phyloP scores from a whole-genome alignment of 1,140 invertebrate genomes.

The Bactericera cockerelli region DNA sequence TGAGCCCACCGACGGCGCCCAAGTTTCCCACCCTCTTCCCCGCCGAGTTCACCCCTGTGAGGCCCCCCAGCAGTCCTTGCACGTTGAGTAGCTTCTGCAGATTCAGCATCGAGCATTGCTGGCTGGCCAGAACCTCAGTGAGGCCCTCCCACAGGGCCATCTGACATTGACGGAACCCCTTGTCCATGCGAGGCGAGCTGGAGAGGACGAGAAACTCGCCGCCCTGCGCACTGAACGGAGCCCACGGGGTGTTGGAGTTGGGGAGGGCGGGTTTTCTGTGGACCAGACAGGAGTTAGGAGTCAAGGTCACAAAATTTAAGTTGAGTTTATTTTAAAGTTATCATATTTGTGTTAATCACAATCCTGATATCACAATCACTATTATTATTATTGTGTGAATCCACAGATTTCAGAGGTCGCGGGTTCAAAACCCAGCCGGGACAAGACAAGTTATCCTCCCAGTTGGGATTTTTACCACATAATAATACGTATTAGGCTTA shows the following conservation, averaged over 20 bases:
- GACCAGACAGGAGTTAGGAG: constrained; percentile 14
- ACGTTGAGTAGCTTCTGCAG: not conserved
- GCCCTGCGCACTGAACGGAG: constrained; percentile 31
- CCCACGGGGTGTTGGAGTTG: constrained; percentile 16
- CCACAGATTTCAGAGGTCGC: no score
- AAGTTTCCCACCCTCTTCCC: not conserved
- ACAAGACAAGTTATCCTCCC: no score
- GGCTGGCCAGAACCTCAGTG: constrained; percentile 33
- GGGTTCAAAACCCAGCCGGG: no score
- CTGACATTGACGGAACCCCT: constrained; percentile 41
- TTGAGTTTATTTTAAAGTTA: no score
- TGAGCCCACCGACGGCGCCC: not conserved
- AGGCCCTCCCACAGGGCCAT: constrained; percentile 41
- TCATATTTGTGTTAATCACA: no score
- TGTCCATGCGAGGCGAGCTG: constrained; percentile 29
- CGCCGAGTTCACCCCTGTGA: not conserved
- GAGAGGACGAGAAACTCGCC: constrained; percentile 36
- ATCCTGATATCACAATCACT: no score
- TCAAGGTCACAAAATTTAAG: not conserved
- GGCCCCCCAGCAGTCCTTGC: constrained; percentile 28
- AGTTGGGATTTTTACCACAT: no score
- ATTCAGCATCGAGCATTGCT: constrained; percentile 14
- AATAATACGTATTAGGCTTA: no score
- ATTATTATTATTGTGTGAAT: no score
- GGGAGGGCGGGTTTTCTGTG: constrained; percentile 18